Evolutionary conservation across 2,888 invertebrate genomes (phyloP).

Genomic region (Panzeria rudis): DNA sequence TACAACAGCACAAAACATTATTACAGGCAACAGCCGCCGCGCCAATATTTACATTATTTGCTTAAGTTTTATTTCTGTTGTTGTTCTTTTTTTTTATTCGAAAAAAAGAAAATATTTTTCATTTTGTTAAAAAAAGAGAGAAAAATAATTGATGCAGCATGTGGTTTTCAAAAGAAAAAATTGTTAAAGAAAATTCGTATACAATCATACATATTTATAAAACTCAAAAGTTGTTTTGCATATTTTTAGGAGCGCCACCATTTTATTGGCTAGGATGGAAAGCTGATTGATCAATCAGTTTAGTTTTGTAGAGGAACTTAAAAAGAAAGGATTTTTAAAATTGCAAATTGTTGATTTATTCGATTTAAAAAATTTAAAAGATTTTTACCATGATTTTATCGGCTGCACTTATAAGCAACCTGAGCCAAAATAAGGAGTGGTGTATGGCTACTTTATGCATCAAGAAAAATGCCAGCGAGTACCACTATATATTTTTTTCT

Average conservation of each 20-base stretch:
- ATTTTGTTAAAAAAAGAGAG: slow-evolving; percentile 29
- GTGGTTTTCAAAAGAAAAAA: slow-evolving; percentile 68
- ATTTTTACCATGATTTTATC: too few species aligned
- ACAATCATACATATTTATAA: slow-evolving; percentile 29
- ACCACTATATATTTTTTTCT: too few species aligned
- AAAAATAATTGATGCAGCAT: slow-evolving; percentile 72
- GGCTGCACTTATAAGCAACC: too few species aligned
- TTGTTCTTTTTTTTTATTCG: not conserved
- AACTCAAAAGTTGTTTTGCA: slow-evolving; percentile 61
- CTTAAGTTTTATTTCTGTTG: slow-evolving; percentile 45
- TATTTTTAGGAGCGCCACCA: slow-evolving; percentile 36
- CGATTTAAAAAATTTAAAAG: too few species aligned
- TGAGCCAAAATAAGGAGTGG: too few species aligned
- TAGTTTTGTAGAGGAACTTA: too few species aligned
- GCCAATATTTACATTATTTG: slow-evolving; percentile 65
- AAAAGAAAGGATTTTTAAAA: too few species aligned
- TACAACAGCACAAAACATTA: slow-evolving; percentile 39
- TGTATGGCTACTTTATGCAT: too few species aligned
- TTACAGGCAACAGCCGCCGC: slow-evolving; percentile 45
- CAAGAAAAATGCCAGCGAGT: too few species aligned
- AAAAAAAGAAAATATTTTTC: slow-evolving; percentile 4
- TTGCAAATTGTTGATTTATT: too few species aligned
- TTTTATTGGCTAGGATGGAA: slow-evolving; percentile 1
- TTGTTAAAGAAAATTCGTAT: slow-evolving; percentile 37
- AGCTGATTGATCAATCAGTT: not conserved